phyloP scores from a whole-genome alignment of 2,113 vertebrate genomes.

The Xenus cinereus region DNA sequence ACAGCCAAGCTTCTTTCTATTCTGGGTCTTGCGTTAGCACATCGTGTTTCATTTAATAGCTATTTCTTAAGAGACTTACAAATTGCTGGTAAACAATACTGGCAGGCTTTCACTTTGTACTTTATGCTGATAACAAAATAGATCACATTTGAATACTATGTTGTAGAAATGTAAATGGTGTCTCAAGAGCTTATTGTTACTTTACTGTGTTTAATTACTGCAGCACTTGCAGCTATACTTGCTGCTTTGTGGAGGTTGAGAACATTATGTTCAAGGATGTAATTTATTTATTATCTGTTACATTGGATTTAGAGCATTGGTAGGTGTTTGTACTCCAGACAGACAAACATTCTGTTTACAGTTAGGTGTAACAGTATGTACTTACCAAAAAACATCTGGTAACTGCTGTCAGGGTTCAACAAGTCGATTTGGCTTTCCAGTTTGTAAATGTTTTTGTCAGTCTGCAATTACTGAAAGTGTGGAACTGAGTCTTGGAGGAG shows the following conservation, averaged over 20 bases:
- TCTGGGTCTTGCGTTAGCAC: not conserved
- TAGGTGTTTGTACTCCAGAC: slow-evolving; percentile 1
- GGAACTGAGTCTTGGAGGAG: not conserved
- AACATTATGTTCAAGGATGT: slow-evolving; percentile 43
- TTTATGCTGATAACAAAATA: not conserved
- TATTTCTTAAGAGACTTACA: not conserved
- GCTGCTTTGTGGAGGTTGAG: slow-evolving; percentile 29
- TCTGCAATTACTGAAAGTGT: not conserved
- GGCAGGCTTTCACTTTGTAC: not conserved
- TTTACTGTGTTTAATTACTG: slow-evolving; percentile 33
- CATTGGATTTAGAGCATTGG: not conserved
- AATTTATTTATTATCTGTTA: slow-evolving; percentile 29
- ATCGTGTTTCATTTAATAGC: slow-evolving; percentile 28
- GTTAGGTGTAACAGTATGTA: slow-evolving; percentile 2
- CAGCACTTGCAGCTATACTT: slow-evolving; percentile 38
- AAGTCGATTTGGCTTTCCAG: not conserved
- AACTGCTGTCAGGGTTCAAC: not conserved
- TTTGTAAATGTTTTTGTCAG: not conserved
- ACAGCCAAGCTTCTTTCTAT: not conserved
- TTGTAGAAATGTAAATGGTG: slow-evolving; percentile 10
- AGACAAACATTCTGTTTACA: slow-evolving; percentile 27
- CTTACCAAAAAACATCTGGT: not conserved
- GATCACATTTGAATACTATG: not conserved
- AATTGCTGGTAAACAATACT: not conserved
- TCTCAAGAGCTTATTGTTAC: not conserved